Conservation (phyloP, 2,113 vertebrate species). For the Rattus rattus region DNA sequence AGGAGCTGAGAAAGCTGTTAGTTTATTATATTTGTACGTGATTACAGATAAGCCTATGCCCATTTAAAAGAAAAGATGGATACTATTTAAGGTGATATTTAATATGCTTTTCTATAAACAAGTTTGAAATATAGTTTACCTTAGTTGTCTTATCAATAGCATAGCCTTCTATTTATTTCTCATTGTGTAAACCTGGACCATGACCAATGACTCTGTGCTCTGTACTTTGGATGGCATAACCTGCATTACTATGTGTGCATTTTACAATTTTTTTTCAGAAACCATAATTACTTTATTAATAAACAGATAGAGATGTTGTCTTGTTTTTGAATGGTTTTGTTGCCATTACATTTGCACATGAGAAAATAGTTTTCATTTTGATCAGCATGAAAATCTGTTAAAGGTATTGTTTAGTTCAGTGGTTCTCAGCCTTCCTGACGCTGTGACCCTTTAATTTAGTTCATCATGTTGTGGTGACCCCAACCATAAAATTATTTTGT, state of each 20-base stretch:
- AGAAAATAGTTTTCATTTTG: constrained; percentile 35
- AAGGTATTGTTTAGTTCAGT: not conserved
- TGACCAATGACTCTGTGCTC: constrained; percentile 79
- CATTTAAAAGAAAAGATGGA: constrained; percentile 82
- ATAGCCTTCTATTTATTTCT: constrained; percentile 72
- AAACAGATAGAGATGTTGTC: constrained; percentile 79
- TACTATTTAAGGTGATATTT: constrained; percentile 86
- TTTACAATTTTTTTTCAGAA: constrained; percentile 80
- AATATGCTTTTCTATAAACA: constrained; percentile 86
- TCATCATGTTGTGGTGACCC: not conserved
- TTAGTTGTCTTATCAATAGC: constrained; percentile 79
- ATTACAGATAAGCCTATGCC: constrained; percentile 78
- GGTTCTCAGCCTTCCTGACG: not conserved
- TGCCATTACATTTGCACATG: constrained; percentile 58
- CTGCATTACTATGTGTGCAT: constrained; percentile 64
- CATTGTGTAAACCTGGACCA: constrained; percentile 76
- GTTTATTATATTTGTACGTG: constrained; percentile 80
- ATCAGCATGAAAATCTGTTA: not conserved
- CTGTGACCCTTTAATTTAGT: not conserved
- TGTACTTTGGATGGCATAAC: constrained; percentile 78
- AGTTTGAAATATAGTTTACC: constrained; percentile 76
- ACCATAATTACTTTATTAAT: constrained; percentile 79
- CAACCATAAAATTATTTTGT: not conserved
- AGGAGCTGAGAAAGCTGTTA: constrained; percentile 72
- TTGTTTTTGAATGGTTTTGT: constrained; percentile 61